Conservation (phyloP, 2,113 vertebrate species). For the Hymenochirus boettgeri region DNA sequence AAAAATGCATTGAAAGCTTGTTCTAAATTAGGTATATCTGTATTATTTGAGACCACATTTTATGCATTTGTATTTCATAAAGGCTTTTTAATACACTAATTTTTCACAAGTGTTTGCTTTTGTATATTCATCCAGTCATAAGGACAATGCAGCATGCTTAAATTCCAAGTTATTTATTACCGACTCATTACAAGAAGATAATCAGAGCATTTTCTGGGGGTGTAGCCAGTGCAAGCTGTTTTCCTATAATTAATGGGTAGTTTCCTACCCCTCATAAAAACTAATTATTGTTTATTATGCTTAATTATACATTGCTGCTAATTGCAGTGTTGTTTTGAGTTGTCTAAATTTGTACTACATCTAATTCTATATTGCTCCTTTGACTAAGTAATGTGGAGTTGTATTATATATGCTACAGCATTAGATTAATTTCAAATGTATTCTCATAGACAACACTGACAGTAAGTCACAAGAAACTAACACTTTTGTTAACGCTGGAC, state of each 20-base stretch:
- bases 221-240: neutral
- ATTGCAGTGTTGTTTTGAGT: neutral
- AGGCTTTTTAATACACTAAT: no score
- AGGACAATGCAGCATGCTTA: neutral
- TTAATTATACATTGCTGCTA: neutral
- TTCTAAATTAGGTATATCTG: no score
- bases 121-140: neutral
- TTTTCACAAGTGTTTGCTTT: neutral
- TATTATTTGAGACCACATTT: no score
- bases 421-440: no score
- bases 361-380: no score
- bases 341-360: neutral
- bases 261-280: neutral
- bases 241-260: constrained; percentile 6
- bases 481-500: no score
- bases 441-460: no score
- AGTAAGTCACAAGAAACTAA: no score
- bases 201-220: neutral
- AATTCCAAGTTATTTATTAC: neutral
- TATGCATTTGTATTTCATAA: no score
- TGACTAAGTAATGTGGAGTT: no score
- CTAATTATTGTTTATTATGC: constrained; percentile 7
- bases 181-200: neutral
- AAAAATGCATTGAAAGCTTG: no score
- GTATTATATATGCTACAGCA: neutral